Conservation (phyloP, 1,140 invertebrate species). For the Trichonephila inaurata region DNA sequence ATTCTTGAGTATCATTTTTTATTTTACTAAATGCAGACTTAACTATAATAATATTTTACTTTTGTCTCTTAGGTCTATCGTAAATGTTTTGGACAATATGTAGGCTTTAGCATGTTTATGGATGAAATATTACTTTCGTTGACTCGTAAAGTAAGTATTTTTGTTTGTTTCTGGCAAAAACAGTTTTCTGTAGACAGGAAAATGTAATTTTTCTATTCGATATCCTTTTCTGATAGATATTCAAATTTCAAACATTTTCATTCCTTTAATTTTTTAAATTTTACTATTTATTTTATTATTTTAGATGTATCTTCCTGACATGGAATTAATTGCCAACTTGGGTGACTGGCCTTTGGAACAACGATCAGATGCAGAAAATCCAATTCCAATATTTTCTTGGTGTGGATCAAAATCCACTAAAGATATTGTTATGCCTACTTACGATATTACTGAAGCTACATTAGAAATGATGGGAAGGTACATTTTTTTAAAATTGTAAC, state of each 20-base stretch:
- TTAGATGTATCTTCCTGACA: conserved; percentile 87
- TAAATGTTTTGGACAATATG: conserved; percentile 94
- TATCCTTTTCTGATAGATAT: neutral
- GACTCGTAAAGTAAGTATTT: conserved; percentile 86
- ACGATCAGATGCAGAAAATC: conserved; percentile 80
- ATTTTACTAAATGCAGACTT: too few relatives aligned
- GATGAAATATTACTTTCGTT: conserved; percentile 93
- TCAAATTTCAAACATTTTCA: neutral
- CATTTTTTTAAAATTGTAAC: conserved; percentile 41
- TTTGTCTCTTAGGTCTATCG: conserved; percentile 83
- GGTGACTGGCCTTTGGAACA: conserved; percentile 94
- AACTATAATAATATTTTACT: neutral
- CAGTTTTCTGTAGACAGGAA: too few relatives aligned
- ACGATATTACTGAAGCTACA: conserved; percentile 95
- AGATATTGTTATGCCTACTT: conserved; percentile 97
- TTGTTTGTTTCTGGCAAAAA: neutral
- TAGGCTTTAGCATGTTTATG: conserved; percentile 98
- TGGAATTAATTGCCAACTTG: conserved; percentile 95
- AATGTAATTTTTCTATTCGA: conserved; percentile 27
- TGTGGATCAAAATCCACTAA: conserved; percentile 91
- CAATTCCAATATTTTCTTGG: conserved; percentile 97
- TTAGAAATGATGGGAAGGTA: conserved; percentile 95
- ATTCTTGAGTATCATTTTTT: too few relatives aligned
- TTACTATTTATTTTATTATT: conserved; percentile 32
- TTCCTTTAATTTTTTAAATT: neutral